phyloP scores from a whole-genome alignment of 2,797 vertebrate species.

The Lacerta bilineata region DNA sequence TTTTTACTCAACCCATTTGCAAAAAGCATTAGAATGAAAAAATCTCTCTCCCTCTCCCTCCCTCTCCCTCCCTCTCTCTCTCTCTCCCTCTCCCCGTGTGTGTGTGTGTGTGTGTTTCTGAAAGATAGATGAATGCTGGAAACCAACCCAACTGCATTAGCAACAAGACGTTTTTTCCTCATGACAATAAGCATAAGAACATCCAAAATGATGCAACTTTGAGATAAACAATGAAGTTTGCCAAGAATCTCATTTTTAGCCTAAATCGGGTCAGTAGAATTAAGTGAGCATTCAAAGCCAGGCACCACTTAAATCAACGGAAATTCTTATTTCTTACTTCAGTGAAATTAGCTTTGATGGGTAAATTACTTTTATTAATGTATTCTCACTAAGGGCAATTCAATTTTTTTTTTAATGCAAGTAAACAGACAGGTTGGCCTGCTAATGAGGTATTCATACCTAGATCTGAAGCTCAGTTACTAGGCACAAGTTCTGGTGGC shows the following conservation, averaged over 20 bases:
- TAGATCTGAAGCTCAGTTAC: not conserved
- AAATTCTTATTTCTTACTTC: constrained; percentile 5
- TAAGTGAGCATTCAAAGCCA: constrained; percentile 18
- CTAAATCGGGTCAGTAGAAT: constrained; percentile 38
- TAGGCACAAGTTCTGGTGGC: not conserved
- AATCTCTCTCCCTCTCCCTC: no score
- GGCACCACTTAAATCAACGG: not conserved
- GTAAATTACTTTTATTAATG: not conserved
- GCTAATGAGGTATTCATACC: not conserved
- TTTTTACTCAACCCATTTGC: constrained; percentile 11
- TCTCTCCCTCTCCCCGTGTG: no score
- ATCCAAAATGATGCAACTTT: constrained; percentile 26
- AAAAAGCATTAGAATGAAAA: constrained; percentile 1
- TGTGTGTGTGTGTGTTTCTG: constrained; percentile 3
- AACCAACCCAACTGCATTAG: constrained; percentile 24
- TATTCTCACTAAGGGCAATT: not conserved
- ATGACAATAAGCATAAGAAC: constrained; percentile 25
- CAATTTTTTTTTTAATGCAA: not conserved
- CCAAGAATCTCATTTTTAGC: constrained; percentile 32
- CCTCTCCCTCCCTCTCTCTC: no score
- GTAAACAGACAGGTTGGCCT: not conserved
- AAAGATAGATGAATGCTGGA: constrained; percentile 25
- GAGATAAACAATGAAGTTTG: constrained; percentile 27
- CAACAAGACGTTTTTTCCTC: constrained; percentile 11
- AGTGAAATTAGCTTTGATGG: not conserved